These are phyloP conservation scores for Caenorhabditis sp. DNA, from an alignment of 2,888 invertebrate species.

Conservation along the genomic window DNA sequence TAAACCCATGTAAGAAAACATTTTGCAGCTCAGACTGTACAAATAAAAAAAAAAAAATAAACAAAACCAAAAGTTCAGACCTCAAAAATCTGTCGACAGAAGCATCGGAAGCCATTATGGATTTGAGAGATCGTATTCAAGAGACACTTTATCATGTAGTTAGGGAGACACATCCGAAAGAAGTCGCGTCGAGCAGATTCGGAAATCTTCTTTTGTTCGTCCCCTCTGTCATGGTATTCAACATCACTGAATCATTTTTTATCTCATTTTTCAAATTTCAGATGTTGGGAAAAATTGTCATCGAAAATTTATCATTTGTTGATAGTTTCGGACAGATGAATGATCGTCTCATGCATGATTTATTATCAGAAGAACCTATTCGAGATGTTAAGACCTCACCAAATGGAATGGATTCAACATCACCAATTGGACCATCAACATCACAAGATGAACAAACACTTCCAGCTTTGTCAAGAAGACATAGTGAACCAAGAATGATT, in stretches of 20 bases:
- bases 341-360: constrained; percentile 63
- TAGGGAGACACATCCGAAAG: constrained; percentile 69
- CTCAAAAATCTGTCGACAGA: constrained; percentile 61
- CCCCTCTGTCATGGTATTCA: constrained; percentile 62
- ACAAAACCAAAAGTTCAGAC: constrained; percentile 44
- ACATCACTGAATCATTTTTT: too few species aligned
- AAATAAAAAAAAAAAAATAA: not conserved
- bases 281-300: constrained; percentile 63
- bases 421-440: constrained; percentile 14
- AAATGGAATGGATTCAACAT: constrained; percentile 24
- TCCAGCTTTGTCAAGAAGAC: constrained; percentile 25
- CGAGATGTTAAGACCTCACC: constrained; percentile 9
- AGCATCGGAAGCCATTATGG: constrained; percentile 65
- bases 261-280: too few species aligned
- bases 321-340: constrained; percentile 64
- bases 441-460: constrained; percentile 30
- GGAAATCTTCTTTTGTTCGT: constrained; percentile 68
- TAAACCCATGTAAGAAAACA: constrained; percentile 65
- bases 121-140: constrained; percentile 66
- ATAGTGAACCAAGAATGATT: constrained; percentile 48
- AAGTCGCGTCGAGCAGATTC: constrained; percentile 68
- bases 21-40: not conserved
- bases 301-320: constrained; percentile 67
- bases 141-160: constrained; percentile 67
- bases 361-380: constrained; percentile 51